Conservation (phyloP, 2,888 invertebrate genomes). For the Blomia tropicalis region DNA sequence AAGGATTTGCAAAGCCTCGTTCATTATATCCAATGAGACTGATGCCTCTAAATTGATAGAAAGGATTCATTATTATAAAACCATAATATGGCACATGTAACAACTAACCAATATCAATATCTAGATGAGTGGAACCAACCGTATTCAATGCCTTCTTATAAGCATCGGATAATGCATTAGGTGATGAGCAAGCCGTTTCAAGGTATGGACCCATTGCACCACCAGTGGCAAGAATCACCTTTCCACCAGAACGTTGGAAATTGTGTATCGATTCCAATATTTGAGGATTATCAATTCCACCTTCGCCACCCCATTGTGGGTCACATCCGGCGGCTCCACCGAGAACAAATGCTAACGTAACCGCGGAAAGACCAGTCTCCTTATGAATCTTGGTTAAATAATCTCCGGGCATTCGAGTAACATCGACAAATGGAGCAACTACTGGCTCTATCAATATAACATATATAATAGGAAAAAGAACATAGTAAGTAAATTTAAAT, state of each 20-base stretch:
- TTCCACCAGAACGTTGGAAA: conserved; percentile 18
- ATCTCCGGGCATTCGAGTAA: conserved; percentile 7
- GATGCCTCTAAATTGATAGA: conserved; percentile 15
- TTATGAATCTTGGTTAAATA: conserved; percentile 10
- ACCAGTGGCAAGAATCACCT: conserved; percentile 23
- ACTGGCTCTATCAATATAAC: conserved; percentile 8
- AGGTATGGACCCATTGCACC: conserved; percentile 25
- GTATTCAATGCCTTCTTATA: conserved; percentile 21
- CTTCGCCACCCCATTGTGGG: conserved; percentile 22
- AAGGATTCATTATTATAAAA: background rate
- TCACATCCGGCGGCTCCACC: conserved; percentile 18
- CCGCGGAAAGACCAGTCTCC: conserved; percentile 19
- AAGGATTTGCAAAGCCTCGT: conserved; percentile 13
- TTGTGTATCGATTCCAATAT: conserved; percentile 18
- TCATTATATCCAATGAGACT: conserved; percentile 17
- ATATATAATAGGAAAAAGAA: too few species aligned
- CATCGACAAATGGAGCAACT: conserved; percentile 21
- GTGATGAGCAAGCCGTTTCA: conserved; percentile 15
- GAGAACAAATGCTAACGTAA: conserved; percentile 25
- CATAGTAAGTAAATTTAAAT: too few species aligned
- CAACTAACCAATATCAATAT: conserved; percentile 21
- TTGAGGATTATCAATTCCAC: background rate
- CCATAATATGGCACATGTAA: background rate
- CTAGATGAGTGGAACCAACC: conserved; percentile 20
- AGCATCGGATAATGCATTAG: conserved; percentile 1